Conservation (phyloP, 1,140 invertebrate genomes). For the Cotesia vestalis region DNA sequence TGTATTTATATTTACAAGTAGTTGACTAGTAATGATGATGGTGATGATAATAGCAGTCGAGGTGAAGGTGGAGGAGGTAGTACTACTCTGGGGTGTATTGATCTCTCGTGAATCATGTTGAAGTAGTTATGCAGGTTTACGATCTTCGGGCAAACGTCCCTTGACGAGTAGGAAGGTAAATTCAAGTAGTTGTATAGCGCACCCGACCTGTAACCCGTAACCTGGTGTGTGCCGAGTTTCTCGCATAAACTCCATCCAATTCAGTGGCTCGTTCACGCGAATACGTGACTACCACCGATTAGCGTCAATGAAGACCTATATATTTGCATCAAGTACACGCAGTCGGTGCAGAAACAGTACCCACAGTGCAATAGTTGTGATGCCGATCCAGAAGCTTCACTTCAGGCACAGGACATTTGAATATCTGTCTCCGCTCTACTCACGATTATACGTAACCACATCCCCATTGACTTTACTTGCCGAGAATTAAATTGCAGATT, state of each 20-base stretch:
- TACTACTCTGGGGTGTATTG: too few relatives aligned
- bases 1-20: too few relatives aligned
- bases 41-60: too few relatives aligned
- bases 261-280: conserved; percentile 33
- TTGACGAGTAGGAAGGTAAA: not conserved
- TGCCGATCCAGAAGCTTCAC: conserved; percentile 16
- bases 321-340: conserved; percentile 13
- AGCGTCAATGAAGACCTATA: conserved; percentile 27
- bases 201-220: not conserved
- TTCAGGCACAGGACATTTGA: conserved; percentile 38
- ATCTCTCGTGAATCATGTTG: too few relatives aligned
- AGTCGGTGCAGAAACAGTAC: not conserved
- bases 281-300: conserved; percentile 44
- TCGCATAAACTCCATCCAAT: conserved; percentile 13
- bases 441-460: conserved; percentile 46
- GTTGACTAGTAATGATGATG: too few relatives aligned
- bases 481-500: conserved; percentile 44
- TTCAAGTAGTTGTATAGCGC: conserved; percentile 6
- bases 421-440: conserved; percentile 39
- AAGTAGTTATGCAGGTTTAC: too few relatives aligned
- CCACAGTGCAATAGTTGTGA: conserved; percentile 4
- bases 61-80: too few relatives aligned
- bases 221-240: not conserved
- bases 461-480: conserved; percentile 42
- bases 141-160: too few relatives aligned